Conservation (phyloP, 2,113 vertebrate genomes). For the Craseonycteris thonglongyai region DNA sequence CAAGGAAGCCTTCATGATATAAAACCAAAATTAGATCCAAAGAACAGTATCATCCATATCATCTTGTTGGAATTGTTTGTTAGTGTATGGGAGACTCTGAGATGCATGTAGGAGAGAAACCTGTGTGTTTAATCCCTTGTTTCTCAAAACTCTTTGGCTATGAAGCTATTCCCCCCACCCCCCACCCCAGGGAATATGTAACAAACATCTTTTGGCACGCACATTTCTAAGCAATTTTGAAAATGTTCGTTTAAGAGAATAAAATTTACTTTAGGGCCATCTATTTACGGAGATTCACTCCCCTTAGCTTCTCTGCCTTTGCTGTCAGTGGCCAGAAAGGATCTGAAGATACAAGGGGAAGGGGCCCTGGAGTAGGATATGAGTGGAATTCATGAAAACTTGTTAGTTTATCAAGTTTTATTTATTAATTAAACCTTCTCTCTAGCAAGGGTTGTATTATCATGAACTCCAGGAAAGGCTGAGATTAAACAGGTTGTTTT, state of each 20-base stretch:
- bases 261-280: background rate
- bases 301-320: background rate
- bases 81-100: background rate
- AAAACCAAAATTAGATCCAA: background rate
- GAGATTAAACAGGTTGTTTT: background rate
- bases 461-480: background rate
- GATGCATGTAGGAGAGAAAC: background rate
- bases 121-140: background rate
- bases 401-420: background rate
- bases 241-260: background rate
- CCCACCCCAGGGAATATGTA: background rate
- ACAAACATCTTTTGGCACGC: background rate
- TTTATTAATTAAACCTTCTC: background rate
- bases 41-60: fast-evolving
- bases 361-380: background rate
- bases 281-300: background rate
- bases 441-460: background rate
- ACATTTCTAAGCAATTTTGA: background rate
- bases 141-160: background rate
- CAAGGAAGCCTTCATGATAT: background rate
- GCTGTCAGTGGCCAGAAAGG: background rate
- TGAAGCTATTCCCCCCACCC: background rate
- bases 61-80: background rate
- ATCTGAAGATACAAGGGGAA: background rate
- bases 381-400: background rate